Percentiles rank a stretch among this genome's conserved stretches.
Evolutionary conservation across 2,888 invertebrate genomes (phyloP).

Genomic region (Temnothorax ravouxi): DNA sequence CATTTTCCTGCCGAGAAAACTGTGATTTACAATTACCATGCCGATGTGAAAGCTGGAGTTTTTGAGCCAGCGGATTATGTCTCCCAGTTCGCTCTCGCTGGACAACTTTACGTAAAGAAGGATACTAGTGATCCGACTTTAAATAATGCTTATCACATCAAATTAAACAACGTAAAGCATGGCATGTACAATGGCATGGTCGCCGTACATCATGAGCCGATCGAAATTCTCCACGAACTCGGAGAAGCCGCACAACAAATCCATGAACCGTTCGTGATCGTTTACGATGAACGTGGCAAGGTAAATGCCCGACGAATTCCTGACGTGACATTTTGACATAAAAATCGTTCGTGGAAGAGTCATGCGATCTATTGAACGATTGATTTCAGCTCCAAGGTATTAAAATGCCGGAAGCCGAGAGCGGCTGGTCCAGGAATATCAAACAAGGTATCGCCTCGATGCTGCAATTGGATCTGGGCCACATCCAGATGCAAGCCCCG

Average conservation of each 20-base stretch:
- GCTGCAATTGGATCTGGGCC: conserved; percentile 83
- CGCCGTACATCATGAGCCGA: conserved; percentile 55
- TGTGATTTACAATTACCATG: conserved; percentile 84
- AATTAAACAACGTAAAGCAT: conserved; percentile 81
- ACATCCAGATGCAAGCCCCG: conserved; percentile 70
- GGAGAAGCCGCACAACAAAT: conserved; percentile 70
- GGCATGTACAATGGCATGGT: conserved; percentile 81
- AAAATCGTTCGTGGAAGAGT: background rate
- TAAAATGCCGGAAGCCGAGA: conserved; percentile 79
- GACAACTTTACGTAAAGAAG: conserved; percentile 82
- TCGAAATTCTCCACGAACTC: conserved; percentile 64
- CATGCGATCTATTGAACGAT: background rate
- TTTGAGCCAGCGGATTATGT: conserved; percentile 81
- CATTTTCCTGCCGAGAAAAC: conserved; percentile 87
- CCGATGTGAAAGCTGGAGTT: conserved; percentile 84
- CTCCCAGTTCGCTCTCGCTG: conserved; percentile 83
- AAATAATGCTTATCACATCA: conserved; percentile 79
- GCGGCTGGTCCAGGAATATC: conserved; percentile 85
- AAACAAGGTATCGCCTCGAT: conserved; percentile 86
- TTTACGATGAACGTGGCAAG: conserved; percentile 74
- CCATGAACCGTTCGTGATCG: conserved; percentile 77
- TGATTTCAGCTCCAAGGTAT: conserved; percentile 79
- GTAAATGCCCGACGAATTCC: conserved; percentile 61
- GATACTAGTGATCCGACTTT: conserved; percentile 72
- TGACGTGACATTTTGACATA: background rate